These are phyloP conservation scores for Squalus acanthias DNA, from an alignment of 2,797 vertebrate genomes.

Conservation along the genomic window DNA sequence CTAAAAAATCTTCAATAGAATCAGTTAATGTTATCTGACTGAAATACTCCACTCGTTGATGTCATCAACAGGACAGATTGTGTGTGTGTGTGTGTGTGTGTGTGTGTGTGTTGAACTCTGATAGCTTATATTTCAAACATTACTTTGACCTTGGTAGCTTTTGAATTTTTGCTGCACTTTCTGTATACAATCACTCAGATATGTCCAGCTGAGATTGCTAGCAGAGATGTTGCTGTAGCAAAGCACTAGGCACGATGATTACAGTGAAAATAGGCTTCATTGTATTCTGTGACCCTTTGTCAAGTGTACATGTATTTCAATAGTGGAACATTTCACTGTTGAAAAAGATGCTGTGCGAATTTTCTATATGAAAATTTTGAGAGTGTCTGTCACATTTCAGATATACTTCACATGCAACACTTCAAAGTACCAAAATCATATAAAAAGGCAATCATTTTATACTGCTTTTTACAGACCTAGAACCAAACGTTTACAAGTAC, in stretches of 20 bases:
- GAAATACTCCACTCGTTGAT: neutral
- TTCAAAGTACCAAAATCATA: too few relatives aligned
- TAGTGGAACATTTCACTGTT: too few relatives aligned
- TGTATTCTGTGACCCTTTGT: too few relatives aligned
- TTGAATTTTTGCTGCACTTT: neutral
- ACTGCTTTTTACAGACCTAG: too few relatives aligned
- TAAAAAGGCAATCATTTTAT: too few relatives aligned
- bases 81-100: neutral
- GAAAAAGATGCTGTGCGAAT: too few relatives aligned
- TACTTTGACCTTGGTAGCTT: neutral
- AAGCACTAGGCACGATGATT: neutral
- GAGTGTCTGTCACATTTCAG: too few relatives aligned
- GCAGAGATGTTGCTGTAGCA: neutral
- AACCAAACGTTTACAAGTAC: too few relatives aligned
- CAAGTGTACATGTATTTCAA: too few relatives aligned
- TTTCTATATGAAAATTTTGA: too few relatives aligned
- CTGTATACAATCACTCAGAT: neutral
- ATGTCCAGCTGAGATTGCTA: neutral
- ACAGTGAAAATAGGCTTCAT: neutral
- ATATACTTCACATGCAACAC: too few relatives aligned
- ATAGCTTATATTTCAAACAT: neutral
- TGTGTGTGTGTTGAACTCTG: neutral
- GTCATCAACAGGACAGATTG: neutral
- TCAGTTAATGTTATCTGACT: neutral
- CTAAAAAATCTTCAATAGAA: too few relatives aligned